These are phyloP conservation scores for Cistogaster globosa DNA, from an alignment of 2,888 invertebrate species.

Conservation along the genomic window DNA sequence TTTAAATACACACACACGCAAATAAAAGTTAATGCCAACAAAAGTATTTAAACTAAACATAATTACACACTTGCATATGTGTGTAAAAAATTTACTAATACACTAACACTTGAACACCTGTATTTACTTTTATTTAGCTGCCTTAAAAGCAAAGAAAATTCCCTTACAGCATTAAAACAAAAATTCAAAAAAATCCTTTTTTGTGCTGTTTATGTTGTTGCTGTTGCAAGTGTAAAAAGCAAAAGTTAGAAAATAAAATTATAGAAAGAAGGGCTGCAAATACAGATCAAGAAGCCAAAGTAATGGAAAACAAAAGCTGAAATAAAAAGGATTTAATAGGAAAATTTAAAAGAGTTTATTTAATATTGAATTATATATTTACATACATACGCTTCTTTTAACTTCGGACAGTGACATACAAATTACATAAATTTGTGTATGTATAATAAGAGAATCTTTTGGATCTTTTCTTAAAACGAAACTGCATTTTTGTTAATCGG, in stretches of 20 bases:
- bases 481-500: too few species aligned
- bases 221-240: slow-evolving; percentile 31
- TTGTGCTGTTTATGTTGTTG: neutral
- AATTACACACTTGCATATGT: neutral
- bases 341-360: too few species aligned
- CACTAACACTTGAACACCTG: slow-evolving; percentile 18
- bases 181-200: slow-evolving; percentile 7
- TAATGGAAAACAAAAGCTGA: slow-evolving; percentile 21
- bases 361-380: slow-evolving; percentile 56
- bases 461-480: too few species aligned
- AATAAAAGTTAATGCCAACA: slow-evolving; percentile 50
- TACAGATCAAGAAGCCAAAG: neutral
- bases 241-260: slow-evolving; percentile 63
- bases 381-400: neutral
- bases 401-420: too few species aligned
- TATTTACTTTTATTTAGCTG: slow-evolving; percentile 44
- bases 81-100: neutral
- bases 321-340: slow-evolving; percentile 50
- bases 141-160: slow-evolving; percentile 36
- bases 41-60: slow-evolving; percentile 38
- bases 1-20: neutral
- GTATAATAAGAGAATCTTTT: too few species aligned
- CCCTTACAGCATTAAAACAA: neutral
- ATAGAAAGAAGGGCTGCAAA: neutral
- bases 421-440: too few species aligned